A percentile compares a stretch with the other conserved stretches of the same genome.
Conservation (phyloP, 2,113 vertebrate species). For the Sphaerodactylus townsendi region DNA sequence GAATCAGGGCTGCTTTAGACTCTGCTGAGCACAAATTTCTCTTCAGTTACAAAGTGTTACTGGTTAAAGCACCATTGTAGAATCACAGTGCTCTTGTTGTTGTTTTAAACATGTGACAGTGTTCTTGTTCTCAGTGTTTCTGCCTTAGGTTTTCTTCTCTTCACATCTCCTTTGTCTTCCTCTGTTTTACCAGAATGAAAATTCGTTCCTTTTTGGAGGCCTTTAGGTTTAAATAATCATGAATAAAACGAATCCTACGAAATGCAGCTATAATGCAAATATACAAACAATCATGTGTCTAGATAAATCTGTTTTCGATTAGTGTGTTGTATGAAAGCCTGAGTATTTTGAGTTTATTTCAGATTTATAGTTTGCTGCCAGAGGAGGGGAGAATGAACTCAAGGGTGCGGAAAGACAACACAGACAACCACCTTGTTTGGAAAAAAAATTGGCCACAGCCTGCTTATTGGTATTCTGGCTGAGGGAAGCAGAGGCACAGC, state of each 20-base stretch:
- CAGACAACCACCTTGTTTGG: too few species aligned
- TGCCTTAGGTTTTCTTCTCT: neutral
- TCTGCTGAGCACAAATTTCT: neutral
- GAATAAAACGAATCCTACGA: neutral
- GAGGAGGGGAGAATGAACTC: too few species aligned
- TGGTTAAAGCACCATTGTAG: slow-evolving; percentile 2
- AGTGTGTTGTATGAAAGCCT: neutral
- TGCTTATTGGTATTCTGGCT: too few species aligned
- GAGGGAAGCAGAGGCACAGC: too few species aligned
- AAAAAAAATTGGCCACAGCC: too few species aligned
- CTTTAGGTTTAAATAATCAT: neutral
- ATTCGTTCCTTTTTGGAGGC: neutral
- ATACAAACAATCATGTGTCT: neutral
- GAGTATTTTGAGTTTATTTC: neutral
- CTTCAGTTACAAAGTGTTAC: neutral
- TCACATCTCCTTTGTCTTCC: neutral
- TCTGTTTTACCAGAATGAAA: neutral
- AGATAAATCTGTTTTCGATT: slow-evolving; percentile 7
- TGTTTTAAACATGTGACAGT: neutral
- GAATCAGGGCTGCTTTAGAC: neutral
- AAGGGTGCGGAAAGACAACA: too few species aligned
- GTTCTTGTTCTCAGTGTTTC: neutral
- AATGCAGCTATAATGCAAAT: neutral
- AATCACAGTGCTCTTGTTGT: neutral
- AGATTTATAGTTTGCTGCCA: slow-evolving; percentile 3